A percentile compares a stretch with the other conserved stretches of the same genome.
Conservation (phyloP, 1,140 invertebrate species). For the Pseudomyrmex flavicornis region DNA sequence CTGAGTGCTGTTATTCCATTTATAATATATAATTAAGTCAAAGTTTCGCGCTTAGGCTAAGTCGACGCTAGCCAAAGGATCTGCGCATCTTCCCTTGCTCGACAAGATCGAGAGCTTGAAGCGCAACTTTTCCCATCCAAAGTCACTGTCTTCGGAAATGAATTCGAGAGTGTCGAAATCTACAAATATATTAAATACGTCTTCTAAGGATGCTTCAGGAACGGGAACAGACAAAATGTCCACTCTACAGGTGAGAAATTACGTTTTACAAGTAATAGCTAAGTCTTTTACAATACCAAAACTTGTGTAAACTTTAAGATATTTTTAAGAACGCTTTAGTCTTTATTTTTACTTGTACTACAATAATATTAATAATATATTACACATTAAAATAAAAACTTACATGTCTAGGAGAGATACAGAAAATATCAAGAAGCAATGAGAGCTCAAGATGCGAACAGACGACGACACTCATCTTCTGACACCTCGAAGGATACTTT, state of each 20-base stretch:
- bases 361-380: not conserved
- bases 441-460: slow-evolving; percentile 83
- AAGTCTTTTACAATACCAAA: too few species aligned
- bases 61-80: slow-evolving; percentile 77
- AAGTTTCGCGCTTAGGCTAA: slow-evolving; percentile 82
- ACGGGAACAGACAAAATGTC: slow-evolving; percentile 82
- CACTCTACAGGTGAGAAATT: slow-evolving; percentile 80
- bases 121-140: slow-evolving; percentile 74
- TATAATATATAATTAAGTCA: slow-evolving; percentile 75
- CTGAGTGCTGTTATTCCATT: slow-evolving; percentile 7
- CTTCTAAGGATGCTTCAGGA: slow-evolving; percentile 62
- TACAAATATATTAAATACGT: slow-evolving; percentile 71
- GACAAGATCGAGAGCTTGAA: slow-evolving; percentile 79
- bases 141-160: slow-evolving; percentile 75
- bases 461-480: slow-evolving; percentile 74
- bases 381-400: not conserved
- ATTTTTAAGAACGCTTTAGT: too few species aligned
- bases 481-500: slow-evolving; percentile 69
- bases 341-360: too few species aligned
- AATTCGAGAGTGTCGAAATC: slow-evolving; percentile 61
- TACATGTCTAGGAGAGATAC: slow-evolving; percentile 86
- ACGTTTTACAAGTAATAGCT: not conserved
- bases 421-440: slow-evolving; percentile 88
- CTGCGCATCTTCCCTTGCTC: slow-evolving; percentile 75
- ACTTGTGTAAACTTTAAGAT: too few species aligned